These are phyloP conservation scores for Todiramphus saurophagus DNA, from an alignment of 2,113 vertebrate species.

Conservation along the genomic window DNA sequence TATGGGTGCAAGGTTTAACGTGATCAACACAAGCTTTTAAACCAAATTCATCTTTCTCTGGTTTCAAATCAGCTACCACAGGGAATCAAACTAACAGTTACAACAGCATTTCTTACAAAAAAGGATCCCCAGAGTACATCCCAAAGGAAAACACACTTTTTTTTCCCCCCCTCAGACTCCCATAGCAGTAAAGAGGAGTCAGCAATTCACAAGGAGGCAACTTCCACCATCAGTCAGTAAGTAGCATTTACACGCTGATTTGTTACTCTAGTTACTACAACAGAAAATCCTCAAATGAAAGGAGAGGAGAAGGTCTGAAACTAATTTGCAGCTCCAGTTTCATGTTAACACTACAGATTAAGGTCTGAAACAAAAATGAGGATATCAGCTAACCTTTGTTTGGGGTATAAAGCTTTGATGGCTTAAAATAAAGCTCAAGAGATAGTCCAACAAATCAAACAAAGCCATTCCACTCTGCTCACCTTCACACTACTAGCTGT, in stretches of 20 bases:
- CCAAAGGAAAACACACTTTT: neutral
- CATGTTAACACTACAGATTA: conserved; percentile 26
- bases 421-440: conserved; percentile 59
- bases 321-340: conserved; percentile 19
- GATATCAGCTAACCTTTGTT: conserved; percentile 46
- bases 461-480: conserved; percentile 8
- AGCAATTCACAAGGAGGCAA: neutral
- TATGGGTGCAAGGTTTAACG: neutral
- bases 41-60: neutral
- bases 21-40: neutral
- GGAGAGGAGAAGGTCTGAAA: neutral
- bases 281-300: conserved; percentile 44
- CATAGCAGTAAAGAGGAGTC: neutral
- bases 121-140: neutral
- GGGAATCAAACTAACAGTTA: neutral
- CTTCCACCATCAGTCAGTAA: neutral
- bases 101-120: neutral
- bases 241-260: neutral
- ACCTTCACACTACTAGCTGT: neutral
- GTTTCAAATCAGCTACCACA: neutral
- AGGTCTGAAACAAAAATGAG: conserved; percentile 43
- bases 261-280: neutral
- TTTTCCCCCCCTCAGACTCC: neutral
- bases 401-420: conserved; percentile 40
- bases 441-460: conserved; percentile 36